phyloP scores from a whole-genome alignment of 2,797 vertebrate species.

The Miichthys miiuy region DNA sequence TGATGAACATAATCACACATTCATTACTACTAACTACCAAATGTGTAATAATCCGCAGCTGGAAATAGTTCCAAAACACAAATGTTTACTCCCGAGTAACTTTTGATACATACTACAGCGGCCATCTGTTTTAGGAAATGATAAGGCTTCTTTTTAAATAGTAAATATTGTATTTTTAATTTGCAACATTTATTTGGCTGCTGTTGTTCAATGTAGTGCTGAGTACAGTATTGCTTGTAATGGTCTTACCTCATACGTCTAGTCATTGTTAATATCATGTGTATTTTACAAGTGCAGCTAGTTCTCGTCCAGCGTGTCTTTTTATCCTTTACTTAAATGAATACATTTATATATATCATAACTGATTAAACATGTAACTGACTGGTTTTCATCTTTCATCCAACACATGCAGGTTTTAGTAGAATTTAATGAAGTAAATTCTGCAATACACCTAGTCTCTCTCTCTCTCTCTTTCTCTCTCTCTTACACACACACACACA shows the following conservation, averaged over 20 bases:
- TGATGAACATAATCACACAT: not conserved
- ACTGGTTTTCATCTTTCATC: not conserved
- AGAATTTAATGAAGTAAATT: not conserved
- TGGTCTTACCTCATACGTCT: not conserved
- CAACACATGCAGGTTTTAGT: not conserved
- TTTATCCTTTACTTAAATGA: not conserved
- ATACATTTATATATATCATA: not conserved
- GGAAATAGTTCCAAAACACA: not conserved
- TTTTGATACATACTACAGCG: not conserved
- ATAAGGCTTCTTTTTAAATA: not conserved
- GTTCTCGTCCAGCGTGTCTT: not conserved
- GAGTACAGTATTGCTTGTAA: not conserved
- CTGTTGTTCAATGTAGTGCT: not conserved
- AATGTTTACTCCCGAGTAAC: not conserved
- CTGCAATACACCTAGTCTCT: not conserved
- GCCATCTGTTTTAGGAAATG: not conserved
- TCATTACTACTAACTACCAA: not conserved
- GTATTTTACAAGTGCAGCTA: not conserved
- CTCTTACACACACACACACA: not conserved
- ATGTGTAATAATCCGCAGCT: not conserved
- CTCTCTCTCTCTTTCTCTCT: no score
- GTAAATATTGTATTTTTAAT: not conserved
- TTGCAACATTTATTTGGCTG: not conserved
- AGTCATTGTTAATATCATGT: not conserved
- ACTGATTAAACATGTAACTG: not conserved